Conservation (phyloP, 2,113 vertebrate species). For the Lycaon pictus region DNA sequence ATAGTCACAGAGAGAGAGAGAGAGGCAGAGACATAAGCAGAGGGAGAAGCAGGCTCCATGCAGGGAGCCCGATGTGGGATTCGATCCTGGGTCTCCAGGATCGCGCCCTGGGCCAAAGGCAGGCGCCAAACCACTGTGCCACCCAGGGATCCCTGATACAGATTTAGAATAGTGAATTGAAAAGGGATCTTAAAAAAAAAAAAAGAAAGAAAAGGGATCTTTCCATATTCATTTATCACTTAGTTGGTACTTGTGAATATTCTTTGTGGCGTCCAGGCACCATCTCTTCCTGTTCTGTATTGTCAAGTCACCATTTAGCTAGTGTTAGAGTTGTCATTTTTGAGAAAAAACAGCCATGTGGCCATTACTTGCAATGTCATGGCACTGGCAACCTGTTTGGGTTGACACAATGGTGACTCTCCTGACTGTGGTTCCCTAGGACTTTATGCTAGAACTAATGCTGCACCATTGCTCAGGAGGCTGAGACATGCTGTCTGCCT, state of each 20-base stretch:
- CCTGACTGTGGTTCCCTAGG: not conserved
- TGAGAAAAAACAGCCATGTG: not conserved
- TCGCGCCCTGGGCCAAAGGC: too few relatives aligned
- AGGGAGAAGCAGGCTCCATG: too few relatives aligned
- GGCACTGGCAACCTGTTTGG: not conserved
- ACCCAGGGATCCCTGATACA: not conserved
- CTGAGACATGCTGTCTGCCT: not conserved
- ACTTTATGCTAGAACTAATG: not conserved
- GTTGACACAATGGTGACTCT: not conserved
- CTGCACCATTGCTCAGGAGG: not conserved
- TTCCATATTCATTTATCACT: accelerated
- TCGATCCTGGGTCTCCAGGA: too few relatives aligned
- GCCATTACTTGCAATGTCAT: not conserved
- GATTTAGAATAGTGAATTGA: not conserved
- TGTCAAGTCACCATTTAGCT: not conserved
- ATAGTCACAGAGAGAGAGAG: too few relatives aligned
- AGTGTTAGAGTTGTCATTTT: not conserved
- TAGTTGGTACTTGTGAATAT: not conserved
- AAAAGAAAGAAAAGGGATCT: not conserved
- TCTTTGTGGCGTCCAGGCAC: not conserved
- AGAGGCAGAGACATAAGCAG: too few relatives aligned
- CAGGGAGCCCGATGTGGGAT: too few relatives aligned
- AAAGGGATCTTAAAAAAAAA: not conserved
- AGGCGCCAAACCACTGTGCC: too few relatives aligned
- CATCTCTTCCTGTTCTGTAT: not conserved